phyloP scores from a whole-genome alignment of 2,888 invertebrate genomes.

The Idaea dimidiata region DNA sequence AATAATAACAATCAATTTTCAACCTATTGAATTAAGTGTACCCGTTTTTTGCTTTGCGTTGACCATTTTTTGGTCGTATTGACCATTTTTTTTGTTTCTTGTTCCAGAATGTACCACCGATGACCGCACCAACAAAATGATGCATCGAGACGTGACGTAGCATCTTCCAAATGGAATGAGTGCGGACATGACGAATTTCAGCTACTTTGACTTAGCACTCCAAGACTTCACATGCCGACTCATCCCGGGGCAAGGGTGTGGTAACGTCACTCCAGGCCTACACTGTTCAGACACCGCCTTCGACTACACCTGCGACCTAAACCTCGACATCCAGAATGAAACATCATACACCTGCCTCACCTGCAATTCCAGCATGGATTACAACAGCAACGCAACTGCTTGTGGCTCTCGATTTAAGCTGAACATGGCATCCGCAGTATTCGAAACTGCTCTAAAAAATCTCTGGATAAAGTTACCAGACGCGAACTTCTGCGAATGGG shows the following conservation, averaged over 20 bases:
- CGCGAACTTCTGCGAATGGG: constrained; percentile 54
- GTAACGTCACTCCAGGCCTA: constrained; percentile 48
- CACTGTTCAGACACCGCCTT: constrained; percentile 44
- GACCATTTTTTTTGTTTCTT: constrained; percentile 1
- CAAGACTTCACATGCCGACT: constrained; percentile 64
- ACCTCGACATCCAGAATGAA: constrained; percentile 72
- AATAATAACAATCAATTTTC: too few relatives aligned
- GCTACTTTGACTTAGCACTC: constrained; percentile 48
- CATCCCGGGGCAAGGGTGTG: constrained; percentile 48
- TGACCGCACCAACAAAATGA: constrained; percentile 20
- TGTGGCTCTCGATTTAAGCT: constrained; percentile 69
- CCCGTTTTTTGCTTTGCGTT: too few relatives aligned
- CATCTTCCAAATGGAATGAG: constrained; percentile 45
- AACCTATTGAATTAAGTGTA: too few relatives aligned
- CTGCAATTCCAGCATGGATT: constrained; percentile 55
- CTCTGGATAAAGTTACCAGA: constrained; percentile 66
- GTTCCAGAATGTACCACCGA: constrained; percentile 24
- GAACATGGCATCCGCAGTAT: constrained; percentile 59
- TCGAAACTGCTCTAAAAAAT: constrained; percentile 66
- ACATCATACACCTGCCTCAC: constrained; percentile 64
- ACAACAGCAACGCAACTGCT: constrained; percentile 53
- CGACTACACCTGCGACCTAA: constrained; percentile 57
- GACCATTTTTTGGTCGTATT: too few relatives aligned
- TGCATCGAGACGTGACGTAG: constrained; percentile 56
- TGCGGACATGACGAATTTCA: constrained; percentile 62